Evolutionary conservation across 2,113 vertebrate genomes (phyloP).

Genomic region (Rhea americana): DNA sequence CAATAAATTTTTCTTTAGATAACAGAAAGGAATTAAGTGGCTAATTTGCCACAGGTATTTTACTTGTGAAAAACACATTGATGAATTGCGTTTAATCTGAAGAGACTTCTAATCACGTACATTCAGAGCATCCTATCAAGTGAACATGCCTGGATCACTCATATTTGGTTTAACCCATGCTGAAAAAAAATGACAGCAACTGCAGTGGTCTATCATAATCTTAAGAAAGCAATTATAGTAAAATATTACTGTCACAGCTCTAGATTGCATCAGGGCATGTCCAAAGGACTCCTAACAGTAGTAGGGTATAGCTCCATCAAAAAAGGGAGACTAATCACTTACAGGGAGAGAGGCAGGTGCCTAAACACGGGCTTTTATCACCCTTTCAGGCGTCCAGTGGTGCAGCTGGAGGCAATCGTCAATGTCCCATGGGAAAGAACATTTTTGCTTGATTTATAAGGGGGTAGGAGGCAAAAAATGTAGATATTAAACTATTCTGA

Average conservation of each 20-base stretch:
- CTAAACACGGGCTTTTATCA: not conserved
- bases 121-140: conserved; percentile 4
- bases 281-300: not conserved
- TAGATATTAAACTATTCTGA: not conserved
- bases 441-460: not conserved
- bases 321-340: not conserved
- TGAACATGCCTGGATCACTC: not conserved
- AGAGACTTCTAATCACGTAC: conserved; percentile 6
- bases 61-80: not conserved
- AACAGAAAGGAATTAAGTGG: not conserved
- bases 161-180: not conserved
- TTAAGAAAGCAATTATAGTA: not conserved
- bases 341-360: too few relatives aligned
- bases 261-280: not conserved
- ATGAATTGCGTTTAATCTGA: conserved; percentile 18
- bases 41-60: not conserved
- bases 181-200: not conserved
- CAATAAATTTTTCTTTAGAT: not conserved
- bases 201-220: not conserved
- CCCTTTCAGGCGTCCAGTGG: not conserved
- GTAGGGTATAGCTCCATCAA: not conserved
- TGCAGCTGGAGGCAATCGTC: not conserved
- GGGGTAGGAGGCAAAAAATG: not conserved
- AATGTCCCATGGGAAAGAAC: not conserved
- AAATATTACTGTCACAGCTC: not conserved